Base-by-base conservation (phyloP, 1,140 invertebrate species). In the Sminthurinus signatus region DNA sequence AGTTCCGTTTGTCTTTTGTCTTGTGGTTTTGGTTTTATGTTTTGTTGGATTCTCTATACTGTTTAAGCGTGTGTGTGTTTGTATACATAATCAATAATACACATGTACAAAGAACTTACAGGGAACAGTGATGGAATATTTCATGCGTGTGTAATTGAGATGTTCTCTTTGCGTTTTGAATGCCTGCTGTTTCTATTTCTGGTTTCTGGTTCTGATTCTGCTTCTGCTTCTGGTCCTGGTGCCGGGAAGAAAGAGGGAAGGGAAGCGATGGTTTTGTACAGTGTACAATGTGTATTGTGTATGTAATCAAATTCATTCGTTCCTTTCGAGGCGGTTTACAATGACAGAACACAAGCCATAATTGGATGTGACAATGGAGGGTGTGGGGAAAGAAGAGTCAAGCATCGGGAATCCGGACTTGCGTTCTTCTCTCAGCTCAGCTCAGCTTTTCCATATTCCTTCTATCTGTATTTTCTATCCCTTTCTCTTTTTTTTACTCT, bases 311-410 rank as follows among this genome's bases (percentile, higher is more conserved):
- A 67, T 70, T 70, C 64, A 65, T 63, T 62, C 64, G 32, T 36
- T 36, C 32, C 68, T 64, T 66, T 67, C 67, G 65, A 64, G 68
- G 63, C 64, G 68, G 66, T 66, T 70, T 58, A 64, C 56, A 67
- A 65, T 67, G 65, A 67, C 42, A 48, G 55, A 57, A 57, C 29
- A n/a, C 68, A 55, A 58, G 67, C 50, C 65, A 64, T 70, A 70
- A 70, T 70, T 70, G 69, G 69, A 70, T 56, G 52, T 67, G 69
- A 70, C 65, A 62, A 44, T 54, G 51, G 59, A 50, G 58, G 62
- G 60, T 58, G 62, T n/a, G n/a, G n/a, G n/a, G n/a, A n/a, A n/a
- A n/a, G n/a, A n/a, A n/a, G n/a, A n/a, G n/a, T n/a, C n/a, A n/a
- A n/a, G n/a, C n/a, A n/a, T n/a, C n/a, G n/a, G 61, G 59, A 17